Conservation (phyloP, 1,140 invertebrate species). For the Gryllus bimaculatus region DNA sequence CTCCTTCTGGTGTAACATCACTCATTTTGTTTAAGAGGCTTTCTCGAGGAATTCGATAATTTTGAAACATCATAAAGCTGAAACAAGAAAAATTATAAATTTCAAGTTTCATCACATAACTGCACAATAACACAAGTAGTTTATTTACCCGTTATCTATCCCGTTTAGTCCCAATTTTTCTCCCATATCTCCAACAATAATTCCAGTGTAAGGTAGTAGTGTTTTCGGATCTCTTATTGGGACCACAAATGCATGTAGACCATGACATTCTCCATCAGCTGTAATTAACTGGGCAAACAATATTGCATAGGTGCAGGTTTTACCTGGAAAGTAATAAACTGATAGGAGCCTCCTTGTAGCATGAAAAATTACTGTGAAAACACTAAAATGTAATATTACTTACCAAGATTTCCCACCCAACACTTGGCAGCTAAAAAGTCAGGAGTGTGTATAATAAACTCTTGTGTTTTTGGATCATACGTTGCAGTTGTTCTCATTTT, state of each 20-base stretch:
- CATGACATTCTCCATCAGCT: constrained; percentile 68
- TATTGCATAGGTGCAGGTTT: constrained; percentile 78
- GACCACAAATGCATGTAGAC: constrained; percentile 76
- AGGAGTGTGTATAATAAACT: constrained; percentile 84
- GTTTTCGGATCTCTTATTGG: constrained; percentile 71
- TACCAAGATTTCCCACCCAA: constrained; percentile 85
- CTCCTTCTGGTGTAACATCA: constrained; percentile 74
- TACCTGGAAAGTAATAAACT: constrained; percentile 29
- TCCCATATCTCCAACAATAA: constrained; percentile 73
- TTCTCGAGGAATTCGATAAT: constrained; percentile 72
- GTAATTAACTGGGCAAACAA: constrained; percentile 84
- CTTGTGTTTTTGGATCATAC: constrained; percentile 64
- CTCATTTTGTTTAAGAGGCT: constrained; percentile 78
- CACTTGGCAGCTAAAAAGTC: constrained; percentile 92
- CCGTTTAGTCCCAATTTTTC: constrained; percentile 82
- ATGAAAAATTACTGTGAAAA: too few species aligned
- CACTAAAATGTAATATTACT: constrained; percentile 18
- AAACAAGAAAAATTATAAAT: constrained; percentile 20
- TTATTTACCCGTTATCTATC: constrained; percentile 69
- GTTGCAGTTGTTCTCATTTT: constrained; percentile 82
- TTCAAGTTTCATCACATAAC: background rate
- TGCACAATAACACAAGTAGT: background rate
- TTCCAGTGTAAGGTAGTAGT: constrained; percentile 56
- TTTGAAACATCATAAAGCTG: constrained; percentile 77
- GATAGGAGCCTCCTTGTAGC: background rate